A percentile compares a stretch with the other conserved stretches of the same genome.
These are phyloP conservation scores for Sebastes taczanowskii DNA, from an alignment of 2,797 vertebrate genomes.

Conservation along the genomic window DNA sequence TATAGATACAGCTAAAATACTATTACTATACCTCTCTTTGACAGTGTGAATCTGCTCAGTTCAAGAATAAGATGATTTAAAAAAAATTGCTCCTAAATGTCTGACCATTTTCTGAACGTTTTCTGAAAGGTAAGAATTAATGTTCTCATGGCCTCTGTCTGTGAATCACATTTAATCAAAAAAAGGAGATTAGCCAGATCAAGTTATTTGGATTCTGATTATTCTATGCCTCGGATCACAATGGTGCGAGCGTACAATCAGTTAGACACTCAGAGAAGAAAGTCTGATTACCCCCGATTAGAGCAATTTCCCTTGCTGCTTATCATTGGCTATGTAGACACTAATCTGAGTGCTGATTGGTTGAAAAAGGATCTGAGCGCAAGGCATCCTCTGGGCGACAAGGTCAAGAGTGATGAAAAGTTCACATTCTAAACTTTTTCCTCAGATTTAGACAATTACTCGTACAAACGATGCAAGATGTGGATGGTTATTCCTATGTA, in stretches of 20 bases:
- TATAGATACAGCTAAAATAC: background rate
- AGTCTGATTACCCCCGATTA: slow-evolving; percentile 66
- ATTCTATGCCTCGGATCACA: slow-evolving; percentile 39
- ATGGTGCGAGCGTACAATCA: slow-evolving; percentile 51
- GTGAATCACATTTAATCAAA: slow-evolving; percentile 46
- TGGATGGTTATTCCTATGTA: background rate
- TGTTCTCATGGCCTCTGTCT: background rate
- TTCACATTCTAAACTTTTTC: slow-evolving; percentile 34
- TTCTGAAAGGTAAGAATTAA: background rate
- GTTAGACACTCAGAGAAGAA: slow-evolving; percentile 27
- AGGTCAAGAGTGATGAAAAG: slow-evolving; percentile 46
- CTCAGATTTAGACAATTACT: background rate
- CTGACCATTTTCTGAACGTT: background rate
- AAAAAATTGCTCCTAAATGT: background rate
- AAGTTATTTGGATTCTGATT: slow-evolving; percentile 57
- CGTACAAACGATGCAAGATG: background rate
- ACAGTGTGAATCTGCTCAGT: background rate
- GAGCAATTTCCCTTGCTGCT: slow-evolving; percentile 27
- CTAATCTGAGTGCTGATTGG: slow-evolving; percentile 49
- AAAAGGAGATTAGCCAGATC: slow-evolving; percentile 33
- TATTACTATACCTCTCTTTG: background rate
- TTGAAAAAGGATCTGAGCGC: slow-evolving; percentile 3
- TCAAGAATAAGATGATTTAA: background rate
- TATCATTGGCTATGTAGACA: slow-evolving; percentile 35
- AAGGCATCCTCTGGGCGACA: slow-evolving; percentile 5